Evolutionary conservation across 2,888 invertebrate species (phyloP), one percentile per base, ranked within the genome.

Genomic region (Anthoptus insignis): DNA sequence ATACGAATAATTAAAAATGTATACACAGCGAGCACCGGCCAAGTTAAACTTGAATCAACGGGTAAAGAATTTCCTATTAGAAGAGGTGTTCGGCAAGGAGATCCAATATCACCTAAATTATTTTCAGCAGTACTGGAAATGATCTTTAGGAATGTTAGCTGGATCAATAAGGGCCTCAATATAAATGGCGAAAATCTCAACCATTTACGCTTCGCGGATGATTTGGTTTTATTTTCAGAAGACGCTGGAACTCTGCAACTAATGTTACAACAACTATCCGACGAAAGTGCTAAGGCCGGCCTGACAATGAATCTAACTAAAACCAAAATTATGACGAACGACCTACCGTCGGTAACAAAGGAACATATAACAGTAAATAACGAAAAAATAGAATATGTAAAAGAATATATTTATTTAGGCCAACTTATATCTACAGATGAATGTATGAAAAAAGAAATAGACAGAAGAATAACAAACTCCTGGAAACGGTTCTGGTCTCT

Each of bases 401-500:
- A 6, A 4, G 45, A 45, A 45, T 45, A 45, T 14, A 45, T 45
- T 14, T 45, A 45, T 19, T 14, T 45, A 19, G 45, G 45, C 3
- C 45, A 45, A 19, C 21, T 45, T 16, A 14, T 45, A 45, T 45
- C 19, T 3, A 3, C 45, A 19, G 16, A 3, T 16, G 16, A 45
- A 4, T 6, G 14, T 16, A 45, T 45, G 45, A 3, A 19, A 5
- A 52, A 60, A 52, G 60, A 52, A 60, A 42, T 60, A 2, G 39
- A 60, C 5, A 60, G 60, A 42, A 60, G 52, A 16, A 50, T 50
- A 50, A 27, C 32, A 14, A 60, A 52, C 11, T 37, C 34, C 6
- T 60, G 52, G 60, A 60, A 52, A 14, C 5, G 39, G 39, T 60
- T 16, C 27, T 60, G 60, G 67, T 60, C 60, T 5, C 61, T 66